Percentiles rank a stretch among this genome's conserved stretches.
phyloP scores from a whole-genome alignment of 2,888 invertebrate genomes.

The Fragum sueziense region DNA sequence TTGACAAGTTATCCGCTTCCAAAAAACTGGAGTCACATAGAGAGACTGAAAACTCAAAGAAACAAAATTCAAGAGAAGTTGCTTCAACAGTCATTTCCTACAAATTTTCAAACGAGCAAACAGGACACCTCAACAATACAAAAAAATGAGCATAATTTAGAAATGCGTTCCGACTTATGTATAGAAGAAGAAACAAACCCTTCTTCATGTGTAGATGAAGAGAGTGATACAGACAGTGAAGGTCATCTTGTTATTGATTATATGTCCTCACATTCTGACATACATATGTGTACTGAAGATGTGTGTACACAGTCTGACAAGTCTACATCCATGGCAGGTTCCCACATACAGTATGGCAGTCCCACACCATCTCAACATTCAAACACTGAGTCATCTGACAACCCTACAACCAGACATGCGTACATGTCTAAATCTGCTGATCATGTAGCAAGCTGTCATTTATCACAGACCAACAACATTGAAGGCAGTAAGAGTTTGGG shows the following conservation, averaged over 20 bases:
- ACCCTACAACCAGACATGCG: not conserved
- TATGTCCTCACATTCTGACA: not conserved
- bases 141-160: not conserved
- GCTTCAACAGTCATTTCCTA: not conserved
- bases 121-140: not conserved
- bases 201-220: not conserved
- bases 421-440: not conserved
- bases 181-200: too few relatives aligned
- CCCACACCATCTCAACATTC: too few relatives aligned
- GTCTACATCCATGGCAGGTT: too few relatives aligned
- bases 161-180: too few relatives aligned
- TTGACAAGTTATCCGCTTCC: constrained; percentile 27
- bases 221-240: constrained; percentile 2
- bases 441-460: not conserved
- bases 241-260: constrained; percentile 22
- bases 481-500: not conserved
- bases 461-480: not conserved
- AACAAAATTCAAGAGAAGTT: constrained; percentile 31
- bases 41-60: constrained; percentile 41
- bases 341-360: too few relatives aligned
- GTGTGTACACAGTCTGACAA: not conserved
- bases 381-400: not conserved
- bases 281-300: not conserved
- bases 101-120: too few relatives aligned
- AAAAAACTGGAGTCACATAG: constrained; percentile 55